A percentile compares a stretch with the other conserved stretches of the same genome.
Conservation (phyloP, 2,888 invertebrate species). For the Dyspetes luteomarginatus region DNA sequence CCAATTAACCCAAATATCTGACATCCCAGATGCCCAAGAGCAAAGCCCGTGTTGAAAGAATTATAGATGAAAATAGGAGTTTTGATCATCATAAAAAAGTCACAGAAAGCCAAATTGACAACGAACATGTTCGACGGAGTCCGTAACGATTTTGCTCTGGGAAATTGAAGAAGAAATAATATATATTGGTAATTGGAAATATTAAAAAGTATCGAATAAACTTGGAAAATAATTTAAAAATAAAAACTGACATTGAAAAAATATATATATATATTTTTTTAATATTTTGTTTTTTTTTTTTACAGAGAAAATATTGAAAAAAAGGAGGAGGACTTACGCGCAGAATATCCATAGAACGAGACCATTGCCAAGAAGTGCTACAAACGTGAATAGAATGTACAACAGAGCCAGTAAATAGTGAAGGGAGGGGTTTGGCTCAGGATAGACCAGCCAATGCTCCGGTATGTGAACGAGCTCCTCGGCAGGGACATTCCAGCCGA, state of each 20-base stretch:
- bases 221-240: not conserved
- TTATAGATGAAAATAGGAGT: constrained; percentile 94
- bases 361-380: constrained; percentile 92
- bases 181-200: not conserved
- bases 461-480: constrained; percentile 90
- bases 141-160: constrained; percentile 88
- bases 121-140: constrained; percentile 94
- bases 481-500: constrained; percentile 91
- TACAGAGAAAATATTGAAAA: no score
- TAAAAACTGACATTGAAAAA: not conserved
- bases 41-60: constrained; percentile 91
- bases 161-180: constrained; percentile 35
- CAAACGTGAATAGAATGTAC: constrained; percentile 90
- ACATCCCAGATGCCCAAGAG: constrained; percentile 89
- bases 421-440: constrained; percentile 92
- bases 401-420: constrained; percentile 92
- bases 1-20: constrained; percentile 91
- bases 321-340: constrained; percentile 86
- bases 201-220: not conserved
- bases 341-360: constrained; percentile 93
- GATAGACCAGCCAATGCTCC: constrained; percentile 91
- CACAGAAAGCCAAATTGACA: constrained; percentile 91
- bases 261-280: no score
- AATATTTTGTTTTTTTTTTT: no score
- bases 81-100: constrained; percentile 95